Evolutionary conservation across 2,888 invertebrate genomes (phyloP), one percentile per base, ranked within the genome.

Genomic region (Boloria selene): DNA sequence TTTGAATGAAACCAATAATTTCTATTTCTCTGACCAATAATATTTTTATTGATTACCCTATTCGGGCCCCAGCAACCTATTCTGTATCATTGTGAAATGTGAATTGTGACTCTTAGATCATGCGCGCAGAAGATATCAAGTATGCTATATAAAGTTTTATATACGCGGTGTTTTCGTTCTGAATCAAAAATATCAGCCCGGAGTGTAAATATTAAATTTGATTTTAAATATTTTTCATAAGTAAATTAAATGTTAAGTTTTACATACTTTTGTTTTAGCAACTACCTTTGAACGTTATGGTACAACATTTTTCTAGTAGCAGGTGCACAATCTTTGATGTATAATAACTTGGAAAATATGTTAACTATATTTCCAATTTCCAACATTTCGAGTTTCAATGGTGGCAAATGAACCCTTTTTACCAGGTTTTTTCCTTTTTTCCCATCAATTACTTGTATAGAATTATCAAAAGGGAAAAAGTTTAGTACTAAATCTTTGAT

Each of bases 391-490:
- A 93, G 77, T 13, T 89, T 89, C 1, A 97, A 76, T 2, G 93
- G 93, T 4, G 95, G 94, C 66, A 95, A 91, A 73, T 93, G 94
- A 2, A 94, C 94, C 66, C 96, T 91, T 73, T 93, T 94, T 14
- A 96, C 76, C 77, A 95, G 93, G 0, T 88, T 93, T 78, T 94
- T 94, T 18, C 90, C 94, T 63, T 90, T 93, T 72, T 90, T 90
- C 7, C 93, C 75, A 75, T 96, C 94, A 74, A 93, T 93, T 86
- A 98, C 93, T 93, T 98, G 97, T 42, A 98, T 92, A 0, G 96
- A 95, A 76, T 95, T 94, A 82, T 98, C 97, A 61, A 93, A 93
- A 0, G 95, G 95, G 80, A 94, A 97, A 83, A 94, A 98, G 73
- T 95, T 94, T 52, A 98, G 87, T 68, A 94, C 87, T 80, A 97